Evolutionary conservation across 2,113 vertebrate genomes (phyloP).

Genomic region (Candoia aspera): DNA sequence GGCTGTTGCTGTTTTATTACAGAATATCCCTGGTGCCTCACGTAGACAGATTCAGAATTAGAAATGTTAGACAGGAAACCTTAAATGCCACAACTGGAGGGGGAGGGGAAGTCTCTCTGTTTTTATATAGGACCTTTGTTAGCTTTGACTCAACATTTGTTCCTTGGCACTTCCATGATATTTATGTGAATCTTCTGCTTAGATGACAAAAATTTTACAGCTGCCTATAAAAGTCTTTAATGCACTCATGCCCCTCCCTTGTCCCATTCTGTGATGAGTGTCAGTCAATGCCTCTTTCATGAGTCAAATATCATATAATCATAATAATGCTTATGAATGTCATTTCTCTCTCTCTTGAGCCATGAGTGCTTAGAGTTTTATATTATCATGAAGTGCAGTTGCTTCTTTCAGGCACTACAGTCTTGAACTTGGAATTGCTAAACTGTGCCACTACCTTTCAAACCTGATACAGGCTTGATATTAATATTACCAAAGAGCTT

Average conservation of each 20-base stretch:
- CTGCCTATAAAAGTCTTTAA: conserved; percentile 11
- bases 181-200: not conserved
- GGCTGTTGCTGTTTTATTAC: conserved; percentile 32
- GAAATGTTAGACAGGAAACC: conserved; percentile 28
- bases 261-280: not conserved
- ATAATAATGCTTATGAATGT: not conserved
- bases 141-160: not conserved
- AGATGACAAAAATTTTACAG: not conserved
- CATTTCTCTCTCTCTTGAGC: not conserved
- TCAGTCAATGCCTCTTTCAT: not conserved
- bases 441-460: not conserved
- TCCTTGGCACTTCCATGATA: not conserved
- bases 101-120: not conserved
- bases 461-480: not conserved
- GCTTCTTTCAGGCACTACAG: not conserved
- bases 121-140: not conserved
- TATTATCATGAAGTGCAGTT: not conserved
- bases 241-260: not conserved
- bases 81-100: not conserved
- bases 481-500: not conserved
- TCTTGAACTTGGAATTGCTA: not conserved
- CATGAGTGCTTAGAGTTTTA: not conserved
- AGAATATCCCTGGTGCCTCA: conserved; percentile 9
- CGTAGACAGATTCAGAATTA: not conserved
- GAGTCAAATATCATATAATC: not conserved